Percentiles rank a stretch among this genome's conserved stretches.
Conservation (phyloP, 1,140 invertebrate species). For the Galendromus occidentalis region DNA sequence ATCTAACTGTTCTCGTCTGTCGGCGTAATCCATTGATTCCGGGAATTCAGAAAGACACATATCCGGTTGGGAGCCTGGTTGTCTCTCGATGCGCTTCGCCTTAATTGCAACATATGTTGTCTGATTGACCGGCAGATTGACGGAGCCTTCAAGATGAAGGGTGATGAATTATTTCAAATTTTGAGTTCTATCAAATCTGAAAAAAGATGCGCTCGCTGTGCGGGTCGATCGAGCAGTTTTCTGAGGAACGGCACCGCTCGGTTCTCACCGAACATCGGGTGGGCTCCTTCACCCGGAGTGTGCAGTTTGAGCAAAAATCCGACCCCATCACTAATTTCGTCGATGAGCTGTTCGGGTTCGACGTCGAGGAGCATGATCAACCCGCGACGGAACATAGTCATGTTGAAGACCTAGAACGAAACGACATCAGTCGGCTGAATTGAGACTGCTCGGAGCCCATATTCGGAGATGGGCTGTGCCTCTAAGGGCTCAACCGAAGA, state of each 20-base stretch:
- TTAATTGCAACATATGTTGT: neutral
- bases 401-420: neutral
- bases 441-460: too few species aligned
- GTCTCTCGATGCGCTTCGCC: neutral
- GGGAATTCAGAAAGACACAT: neutral
- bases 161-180: too few species aligned
- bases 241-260: too few species aligned
- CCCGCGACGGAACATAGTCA: neutral
- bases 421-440: neutral
- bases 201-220: too few species aligned
- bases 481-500: too few species aligned
- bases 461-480: too few species aligned
- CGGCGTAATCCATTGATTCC: neutral
- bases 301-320: neutral
- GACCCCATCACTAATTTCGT: neutral
- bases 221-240: too few species aligned
- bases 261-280: neutral
- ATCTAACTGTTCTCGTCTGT: neutral
- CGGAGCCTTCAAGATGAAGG: neutral
- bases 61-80: neutral
- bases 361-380: neutral
- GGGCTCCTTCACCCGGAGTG: neutral
- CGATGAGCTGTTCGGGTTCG: neutral
- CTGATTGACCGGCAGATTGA: neutral
- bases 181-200: too few species aligned